Percentiles rank a stretch among this genome's conserved stretches.
Conservation (phyloP, 2,113 vertebrate genomes). For the Corydoras sp. region DNA sequence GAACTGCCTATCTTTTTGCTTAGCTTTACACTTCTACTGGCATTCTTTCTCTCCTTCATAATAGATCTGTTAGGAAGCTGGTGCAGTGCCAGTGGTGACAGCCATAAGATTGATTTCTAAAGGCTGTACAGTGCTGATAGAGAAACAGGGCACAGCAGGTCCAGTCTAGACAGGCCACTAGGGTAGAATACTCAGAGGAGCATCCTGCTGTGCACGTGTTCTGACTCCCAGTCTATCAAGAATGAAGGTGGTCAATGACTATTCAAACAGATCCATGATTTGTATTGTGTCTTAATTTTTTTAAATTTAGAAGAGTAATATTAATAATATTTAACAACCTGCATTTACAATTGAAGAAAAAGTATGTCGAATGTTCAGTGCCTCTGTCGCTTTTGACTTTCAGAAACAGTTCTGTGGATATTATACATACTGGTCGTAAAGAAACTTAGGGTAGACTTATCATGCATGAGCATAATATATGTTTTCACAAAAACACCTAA, state of each 20-base stretch:
- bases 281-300: neutral
- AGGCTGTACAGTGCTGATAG: conserved; percentile 21
- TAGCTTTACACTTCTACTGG: conserved; percentile 14
- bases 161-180: neutral
- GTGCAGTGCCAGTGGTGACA: conserved; percentile 22
- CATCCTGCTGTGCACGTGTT: neutral
- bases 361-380: no score
- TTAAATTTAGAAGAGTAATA: no score
- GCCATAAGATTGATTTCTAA: conserved; percentile 28
- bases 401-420: no score
- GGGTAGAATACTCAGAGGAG: conserved; percentile 24
- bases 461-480: no score
- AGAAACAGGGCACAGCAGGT: conserved; percentile 19
- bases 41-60: conserved; percentile 11
- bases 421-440: no score
- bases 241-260: conserved; percentile 13
- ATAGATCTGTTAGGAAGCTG: conserved; percentile 35
- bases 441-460: no score
- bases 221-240: conserved; percentile 10
- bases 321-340: no score
- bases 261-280: neutral
- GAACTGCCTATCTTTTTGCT: neutral
- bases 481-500: no score
- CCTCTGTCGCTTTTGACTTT: no score
- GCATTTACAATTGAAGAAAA: no score